Percentiles rank a stretch among this genome's conserved stretches.
Conservation (phyloP, 2,113 vertebrate species). For the Herpailurus yagouaroundi region DNA sequence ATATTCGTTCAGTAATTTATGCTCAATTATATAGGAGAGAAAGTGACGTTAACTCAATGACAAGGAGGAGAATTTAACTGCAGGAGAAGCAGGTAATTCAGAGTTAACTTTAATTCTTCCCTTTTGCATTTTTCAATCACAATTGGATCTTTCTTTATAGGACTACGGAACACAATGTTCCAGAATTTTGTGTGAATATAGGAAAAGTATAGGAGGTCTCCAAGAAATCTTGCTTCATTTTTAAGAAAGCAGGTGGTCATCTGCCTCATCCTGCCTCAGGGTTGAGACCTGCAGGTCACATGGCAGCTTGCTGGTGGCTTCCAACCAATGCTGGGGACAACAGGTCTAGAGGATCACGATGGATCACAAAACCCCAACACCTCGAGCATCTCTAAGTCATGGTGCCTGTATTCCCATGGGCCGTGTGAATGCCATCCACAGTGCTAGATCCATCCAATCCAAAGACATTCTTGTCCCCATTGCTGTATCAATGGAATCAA, state of each 20-base stretch:
- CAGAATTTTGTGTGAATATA: background rate
- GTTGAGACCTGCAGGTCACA: background rate
- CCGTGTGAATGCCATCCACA: background rate
- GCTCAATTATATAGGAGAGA: constrained; percentile 50
- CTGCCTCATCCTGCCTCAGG: background rate
- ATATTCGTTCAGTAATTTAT: constrained; percentile 58
- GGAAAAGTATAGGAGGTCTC: background rate
- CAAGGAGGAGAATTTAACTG: constrained; percentile 56
- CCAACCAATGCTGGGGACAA: background rate
- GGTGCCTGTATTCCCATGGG: background rate
- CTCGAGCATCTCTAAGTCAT: background rate
- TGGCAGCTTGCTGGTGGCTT: background rate
- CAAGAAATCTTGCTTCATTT: background rate
- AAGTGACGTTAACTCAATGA: constrained; percentile 25
- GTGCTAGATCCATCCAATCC: background rate
- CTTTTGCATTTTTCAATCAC: constrained; percentile 40
- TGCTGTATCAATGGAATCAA: background rate
- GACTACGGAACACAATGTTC: background rate
- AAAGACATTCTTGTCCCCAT: background rate
- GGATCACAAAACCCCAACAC: background rate
- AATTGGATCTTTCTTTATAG: constrained; percentile 11
- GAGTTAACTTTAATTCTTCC: constrained; percentile 47
- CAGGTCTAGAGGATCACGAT: background rate
- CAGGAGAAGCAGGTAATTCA: constrained; percentile 64
- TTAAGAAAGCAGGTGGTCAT: background rate